phyloP scores from a whole-genome alignment of 2,888 invertebrate species.

The Spisula solida region DNA sequence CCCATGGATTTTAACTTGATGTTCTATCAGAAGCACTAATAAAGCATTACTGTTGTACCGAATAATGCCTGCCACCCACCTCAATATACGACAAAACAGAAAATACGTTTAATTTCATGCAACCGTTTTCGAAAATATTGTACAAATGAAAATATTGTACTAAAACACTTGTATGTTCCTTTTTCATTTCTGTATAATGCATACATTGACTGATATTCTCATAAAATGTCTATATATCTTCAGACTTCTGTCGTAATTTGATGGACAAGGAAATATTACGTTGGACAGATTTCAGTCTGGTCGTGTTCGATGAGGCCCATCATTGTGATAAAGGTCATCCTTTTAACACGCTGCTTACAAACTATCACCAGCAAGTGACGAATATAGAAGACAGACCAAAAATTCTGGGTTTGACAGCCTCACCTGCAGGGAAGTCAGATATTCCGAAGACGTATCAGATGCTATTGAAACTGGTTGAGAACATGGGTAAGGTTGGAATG shows the following conservation, averaged over 20 bases:
- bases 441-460: conserved; percentile 75
- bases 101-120: too few species aligned
- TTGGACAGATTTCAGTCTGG: conserved; percentile 83
- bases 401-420: conserved; percentile 84
- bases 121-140: too few species aligned
- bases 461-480: conserved; percentile 76
- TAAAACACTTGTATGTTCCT: too few species aligned
- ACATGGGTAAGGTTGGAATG: conserved; percentile 78
- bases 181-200: too few species aligned
- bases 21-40: too few species aligned
- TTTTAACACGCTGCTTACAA: conserved; percentile 77
- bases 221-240: conserved; percentile 38
- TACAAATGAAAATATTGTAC: too few species aligned
- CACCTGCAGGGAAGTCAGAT: conserved; percentile 82
- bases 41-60: too few species aligned
- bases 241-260: conserved; percentile 82
- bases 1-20: too few species aligned
- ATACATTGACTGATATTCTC: too few species aligned
- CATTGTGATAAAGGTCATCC: conserved; percentile 85
- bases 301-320: conserved; percentile 85
- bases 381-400: conserved; percentile 71
- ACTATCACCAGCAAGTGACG: conserved; percentile 68
- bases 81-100: too few species aligned
- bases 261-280: conserved; percentile 72
- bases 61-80: too few species aligned